These are phyloP conservation scores for Samia ricini DNA, from an alignment of 1,140 invertebrate species.

Conservation along the genomic window DNA sequence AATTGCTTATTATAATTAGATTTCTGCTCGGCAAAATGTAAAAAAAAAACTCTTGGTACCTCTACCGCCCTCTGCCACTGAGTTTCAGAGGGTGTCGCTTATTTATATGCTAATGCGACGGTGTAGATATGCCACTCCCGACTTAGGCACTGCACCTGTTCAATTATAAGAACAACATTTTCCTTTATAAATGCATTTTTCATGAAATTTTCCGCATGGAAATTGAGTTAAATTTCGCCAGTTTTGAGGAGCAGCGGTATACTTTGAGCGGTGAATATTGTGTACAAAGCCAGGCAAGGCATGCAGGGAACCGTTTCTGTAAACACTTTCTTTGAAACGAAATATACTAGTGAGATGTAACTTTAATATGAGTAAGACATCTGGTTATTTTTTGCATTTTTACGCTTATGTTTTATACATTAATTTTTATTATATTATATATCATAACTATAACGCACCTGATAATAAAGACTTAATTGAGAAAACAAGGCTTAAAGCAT, in stretches of 20 bases:
- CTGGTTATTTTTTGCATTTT: background rate
- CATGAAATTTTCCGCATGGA: constrained; percentile 62
- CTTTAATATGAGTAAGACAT: background rate
- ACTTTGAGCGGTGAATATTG: constrained; percentile 30
- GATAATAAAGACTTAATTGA: too few relatives aligned
- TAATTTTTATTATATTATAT: too few relatives aligned
- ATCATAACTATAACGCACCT: too few relatives aligned
- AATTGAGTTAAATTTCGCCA: constrained; percentile 52
- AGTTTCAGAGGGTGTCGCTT: constrained; percentile 50
- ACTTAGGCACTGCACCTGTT: constrained; percentile 57
- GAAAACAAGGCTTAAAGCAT: too few relatives aligned
- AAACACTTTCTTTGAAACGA: constrained; percentile 42
- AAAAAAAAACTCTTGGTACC: constrained; percentile 38
- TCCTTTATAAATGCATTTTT: constrained; percentile 57
- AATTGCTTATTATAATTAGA: constrained; percentile 70
- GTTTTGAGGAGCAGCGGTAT: constrained; percentile 33
- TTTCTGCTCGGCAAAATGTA: constrained; percentile 67
- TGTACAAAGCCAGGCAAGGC: constrained; percentile 6
- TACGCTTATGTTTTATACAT: background rate
- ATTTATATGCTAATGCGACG: constrained; percentile 70
- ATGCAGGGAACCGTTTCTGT: constrained; percentile 36
- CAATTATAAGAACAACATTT: constrained; percentile 69
- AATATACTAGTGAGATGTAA: constrained; percentile 2
- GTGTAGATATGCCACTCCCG: constrained; percentile 58
- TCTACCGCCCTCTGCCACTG: constrained; percentile 37